These are phyloP conservation scores for Porites lutea DNA, from an alignment of 64 coral and sea anemone genomes.

Conservation along the genomic window DNA sequence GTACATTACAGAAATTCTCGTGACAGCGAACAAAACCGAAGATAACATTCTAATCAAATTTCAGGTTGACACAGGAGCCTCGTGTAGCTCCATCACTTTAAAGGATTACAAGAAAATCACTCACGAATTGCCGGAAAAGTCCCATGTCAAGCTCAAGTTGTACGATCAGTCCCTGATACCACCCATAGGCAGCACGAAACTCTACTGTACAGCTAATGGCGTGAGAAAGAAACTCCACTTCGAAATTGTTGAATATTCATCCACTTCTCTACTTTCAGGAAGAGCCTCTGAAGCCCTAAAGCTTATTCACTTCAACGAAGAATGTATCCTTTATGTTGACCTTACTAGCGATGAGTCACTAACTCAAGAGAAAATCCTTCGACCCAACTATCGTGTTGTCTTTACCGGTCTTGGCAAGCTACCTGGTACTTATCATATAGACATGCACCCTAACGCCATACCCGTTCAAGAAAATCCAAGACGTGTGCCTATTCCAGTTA, in stretches of 20 bases:
- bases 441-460: slow-evolving; percentile 48
- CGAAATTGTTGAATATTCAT: not conserved
- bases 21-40: not conserved
- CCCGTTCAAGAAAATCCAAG: slow-evolving; percentile 57
- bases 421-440: slow-evolving; percentile 48
- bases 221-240: not conserved
- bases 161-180: slow-evolving; percentile 42
- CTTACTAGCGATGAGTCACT: not conserved
- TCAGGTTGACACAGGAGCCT: slow-evolving; percentile 62
- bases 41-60: slow-evolving; percentile 9
- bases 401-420: slow-evolving; percentile 66
- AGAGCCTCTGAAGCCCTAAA: slow-evolving; percentile 8
- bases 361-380: slow-evolving; percentile 29
- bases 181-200: slow-evolving; percentile 37
- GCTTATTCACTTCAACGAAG: slow-evolving; percentile 16
- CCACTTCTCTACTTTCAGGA: slow-evolving; percentile 12
- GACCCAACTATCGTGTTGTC: slow-evolving; percentile 42
- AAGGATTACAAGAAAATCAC: slow-evolving; percentile 47
- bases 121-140: not conserved
- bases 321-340: slow-evolving; percentile 45
- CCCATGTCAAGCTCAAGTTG: slow-evolving; percentile 13
- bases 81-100: slow-evolving; percentile 49
- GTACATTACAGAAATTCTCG: slow-evolving; percentile 24
- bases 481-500: slow-evolving; percentile 49
- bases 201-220: slow-evolving; percentile 36